Evolutionary conservation across 2,113 vertebrate species (phyloP).

Genomic region (Ctenomys sociabilis): DNA sequence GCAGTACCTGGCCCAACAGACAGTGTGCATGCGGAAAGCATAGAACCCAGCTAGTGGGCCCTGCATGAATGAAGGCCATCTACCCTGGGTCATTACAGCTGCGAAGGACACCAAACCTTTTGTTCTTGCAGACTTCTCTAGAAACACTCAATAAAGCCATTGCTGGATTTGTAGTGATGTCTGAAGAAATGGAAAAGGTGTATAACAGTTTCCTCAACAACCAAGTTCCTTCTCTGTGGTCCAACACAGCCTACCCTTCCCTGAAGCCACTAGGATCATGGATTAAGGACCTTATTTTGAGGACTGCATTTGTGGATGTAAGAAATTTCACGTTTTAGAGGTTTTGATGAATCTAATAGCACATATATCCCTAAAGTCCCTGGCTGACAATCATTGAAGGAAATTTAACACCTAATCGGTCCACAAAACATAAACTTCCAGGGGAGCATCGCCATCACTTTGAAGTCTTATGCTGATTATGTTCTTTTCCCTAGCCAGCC

Average conservation of each 20-base stretch:
- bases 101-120: neutral
- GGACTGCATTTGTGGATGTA: constrained; percentile 89
- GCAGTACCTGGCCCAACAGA: neutral
- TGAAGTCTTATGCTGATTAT: neutral
- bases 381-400: neutral
- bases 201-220: constrained; percentile 91
- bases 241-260: constrained; percentile 87
- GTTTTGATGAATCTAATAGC: neutral
- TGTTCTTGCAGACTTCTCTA: constrained; percentile 84
- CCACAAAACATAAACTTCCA: constrained; percentile 35
- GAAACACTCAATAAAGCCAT: constrained; percentile 88
- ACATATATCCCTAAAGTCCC: neutral
- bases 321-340: constrained; percentile 29
- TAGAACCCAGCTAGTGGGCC: neutral
- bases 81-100: neutral
- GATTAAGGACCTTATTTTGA: constrained; percentile 88
- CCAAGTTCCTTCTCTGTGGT: constrained; percentile 86
- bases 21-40: neutral
- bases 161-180: constrained; percentile 89
- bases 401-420: too few species aligned
- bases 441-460: neutral
- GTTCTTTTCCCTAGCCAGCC: neutral
- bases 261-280: constrained; percentile 88
- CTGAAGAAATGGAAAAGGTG: constrained; percentile 90
- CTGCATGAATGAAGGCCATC: neutral